Evolutionary conservation across 2,113 vertebrate genomes (phyloP).

Genomic region (Eulemur rufifrons): DNA sequence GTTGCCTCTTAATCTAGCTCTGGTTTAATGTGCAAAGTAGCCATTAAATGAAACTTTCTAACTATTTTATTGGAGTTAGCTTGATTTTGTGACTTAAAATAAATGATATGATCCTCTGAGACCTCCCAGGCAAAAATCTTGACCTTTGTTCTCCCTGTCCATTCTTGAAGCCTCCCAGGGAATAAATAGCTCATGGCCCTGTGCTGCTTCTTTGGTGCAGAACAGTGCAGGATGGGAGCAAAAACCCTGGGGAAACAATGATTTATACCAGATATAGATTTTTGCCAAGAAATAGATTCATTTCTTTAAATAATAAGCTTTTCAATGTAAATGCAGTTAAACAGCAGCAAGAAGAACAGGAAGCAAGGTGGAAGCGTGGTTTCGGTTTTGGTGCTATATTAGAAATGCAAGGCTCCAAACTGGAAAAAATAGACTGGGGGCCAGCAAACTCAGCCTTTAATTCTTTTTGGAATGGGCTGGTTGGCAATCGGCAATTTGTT

Average conservation of each 20-base stretch:
- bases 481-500: neutral
- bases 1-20: neutral
- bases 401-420: neutral
- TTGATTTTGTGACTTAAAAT: neutral
- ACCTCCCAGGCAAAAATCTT: neutral
- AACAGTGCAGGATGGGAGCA: no score
- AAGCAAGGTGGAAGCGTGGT: neutral
- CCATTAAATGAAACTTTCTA: neutral
- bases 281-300: neutral
- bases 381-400: neutral
- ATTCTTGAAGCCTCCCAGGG: neutral
- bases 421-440: neutral
- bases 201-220: neutral
- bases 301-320: neutral
- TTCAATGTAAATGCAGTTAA: neutral
- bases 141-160: neutral
- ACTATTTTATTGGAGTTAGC: neutral
- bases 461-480: neutral
- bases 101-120: neutral
- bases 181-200: neutral
- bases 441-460: fast-evolving
- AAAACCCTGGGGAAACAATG: neutral
- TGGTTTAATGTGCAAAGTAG: neutral
- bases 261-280: neutral
- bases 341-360: neutral